Base-by-base conservation (phyloP, 1,140 invertebrate genomes). In the Pachyrhynchus sulphureomaculatus region DNA sequence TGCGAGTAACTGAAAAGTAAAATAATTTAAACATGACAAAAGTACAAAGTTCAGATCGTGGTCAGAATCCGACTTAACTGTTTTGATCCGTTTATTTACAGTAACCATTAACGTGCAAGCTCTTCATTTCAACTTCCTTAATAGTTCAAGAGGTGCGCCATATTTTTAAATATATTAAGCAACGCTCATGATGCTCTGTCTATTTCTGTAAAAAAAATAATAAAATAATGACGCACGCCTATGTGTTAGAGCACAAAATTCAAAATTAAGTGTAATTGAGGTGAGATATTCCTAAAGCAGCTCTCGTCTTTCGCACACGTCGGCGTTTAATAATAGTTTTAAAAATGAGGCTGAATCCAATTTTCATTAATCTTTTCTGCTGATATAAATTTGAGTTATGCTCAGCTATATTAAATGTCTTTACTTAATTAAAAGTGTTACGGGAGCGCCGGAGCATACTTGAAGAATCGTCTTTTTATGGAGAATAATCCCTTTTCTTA, bases 371-470 rank as follows among this genome's bases (percentile, higher is more conserved):
- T 61, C 58, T 45, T 61, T 20, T 32, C 24, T 9, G 45, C 17
- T 51, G 58, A 54, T 61, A 61, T 61, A 61, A 61, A 61, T 44
- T 48, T 49, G 45, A 48, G 42, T 56, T 56, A 56, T 56, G 53
- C 42, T 24, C 53, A 15, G 53, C 42, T 45, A 45, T 56, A 56
- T 58, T 58, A 48, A 53, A 47, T 45, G 49, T 61, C 58, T 61
- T 61, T 54, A 61, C 58, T 61, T 61, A 61, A 61, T 61, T 61
- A 61, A 60, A 61, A 61, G 58, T 54, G 29, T 49, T 49, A 34
- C 29, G 42, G 26, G 53, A 45, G 26, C 53, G 39, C 15, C 33
- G 9, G n/a, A 45, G 39, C 58, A 23, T 37, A 44, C n/a, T 53
- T 61, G 58, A 61, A 61, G 54, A 61, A 61, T 61, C 34, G 32